Conservation (phyloP, 2,888 invertebrate genomes). For the Antheraea yamamai region DNA sequence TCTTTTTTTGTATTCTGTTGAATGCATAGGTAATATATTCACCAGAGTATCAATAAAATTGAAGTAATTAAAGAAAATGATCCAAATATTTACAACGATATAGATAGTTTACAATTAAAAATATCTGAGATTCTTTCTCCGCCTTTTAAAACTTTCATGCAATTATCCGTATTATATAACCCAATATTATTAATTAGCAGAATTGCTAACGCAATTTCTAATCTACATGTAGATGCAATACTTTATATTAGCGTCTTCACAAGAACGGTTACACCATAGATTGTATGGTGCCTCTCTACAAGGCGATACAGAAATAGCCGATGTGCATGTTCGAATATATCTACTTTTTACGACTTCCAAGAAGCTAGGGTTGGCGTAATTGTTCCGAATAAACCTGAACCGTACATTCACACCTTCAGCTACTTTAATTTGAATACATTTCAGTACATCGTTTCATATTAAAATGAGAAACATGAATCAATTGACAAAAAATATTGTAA, state of each 20-base stretch:
- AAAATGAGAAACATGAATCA: not conserved
- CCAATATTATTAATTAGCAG: not conserved
- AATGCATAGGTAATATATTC: not conserved
- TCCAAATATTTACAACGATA: not conserved
- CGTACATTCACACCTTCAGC: not conserved
- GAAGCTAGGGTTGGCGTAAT: conserved; percentile 45
- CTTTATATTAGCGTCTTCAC: conserved; percentile 1
- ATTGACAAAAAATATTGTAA: not conserved
- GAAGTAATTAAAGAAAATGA: not conserved
- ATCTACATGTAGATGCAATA: conserved; percentile 7
- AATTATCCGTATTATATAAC: not conserved
- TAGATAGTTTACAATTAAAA: too few species aligned
- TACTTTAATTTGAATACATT: not conserved
- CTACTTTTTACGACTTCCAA: conserved; percentile 71
- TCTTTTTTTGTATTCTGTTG: not conserved
- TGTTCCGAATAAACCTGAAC: conserved; percentile 1
- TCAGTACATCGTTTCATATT: not conserved
- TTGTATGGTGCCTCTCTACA: conserved; percentile 50
- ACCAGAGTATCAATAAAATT: not conserved
- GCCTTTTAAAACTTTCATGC: not conserved
- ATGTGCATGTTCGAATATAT: conserved; percentile 67
- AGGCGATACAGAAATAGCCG: conserved; percentile 65
- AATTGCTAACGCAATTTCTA: not conserved
- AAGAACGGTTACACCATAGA: conserved; percentile 36
- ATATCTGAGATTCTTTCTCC: too few species aligned